These are phyloP conservation scores for Mythimna vitellina DNA, from an alignment of 2,888 invertebrate species.

Conservation along the genomic window DNA sequence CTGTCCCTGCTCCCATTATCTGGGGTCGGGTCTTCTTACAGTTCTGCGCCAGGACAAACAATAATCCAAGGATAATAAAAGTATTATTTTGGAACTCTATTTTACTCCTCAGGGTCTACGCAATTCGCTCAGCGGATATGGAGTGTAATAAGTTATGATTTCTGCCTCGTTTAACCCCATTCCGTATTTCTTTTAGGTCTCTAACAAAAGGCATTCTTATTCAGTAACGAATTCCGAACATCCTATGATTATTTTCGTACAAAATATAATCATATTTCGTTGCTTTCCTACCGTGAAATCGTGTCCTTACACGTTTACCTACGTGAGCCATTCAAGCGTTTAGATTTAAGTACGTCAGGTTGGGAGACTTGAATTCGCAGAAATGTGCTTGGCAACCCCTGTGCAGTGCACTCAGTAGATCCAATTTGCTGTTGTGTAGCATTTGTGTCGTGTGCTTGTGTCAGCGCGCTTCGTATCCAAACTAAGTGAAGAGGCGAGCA, in stretches of 20 bases:
- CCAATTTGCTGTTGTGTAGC: slow-evolving; percentile 63
- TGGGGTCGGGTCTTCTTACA: no score
- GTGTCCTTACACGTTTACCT: slow-evolving; percentile 9
- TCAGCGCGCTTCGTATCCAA: slow-evolving; percentile 47
- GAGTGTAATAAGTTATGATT: slow-evolving; percentile 50
- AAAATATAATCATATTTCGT: slow-evolving; percentile 4
- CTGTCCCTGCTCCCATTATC: no score
- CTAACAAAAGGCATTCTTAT: background rate
- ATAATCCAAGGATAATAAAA: background rate
- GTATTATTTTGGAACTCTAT: background rate
- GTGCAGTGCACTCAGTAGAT: slow-evolving; percentile 58
- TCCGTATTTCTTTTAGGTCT: slow-evolving; percentile 35
- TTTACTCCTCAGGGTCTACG: background rate
- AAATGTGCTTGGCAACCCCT: slow-evolving; percentile 50
- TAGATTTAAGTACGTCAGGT: slow-evolving; percentile 44
- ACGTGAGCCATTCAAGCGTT: slow-evolving; percentile 48
- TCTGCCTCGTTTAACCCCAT: slow-evolving; percentile 33
- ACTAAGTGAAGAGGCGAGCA: slow-evolving; percentile 34
- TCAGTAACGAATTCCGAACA: background rate
- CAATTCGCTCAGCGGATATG: slow-evolving; percentile 29
- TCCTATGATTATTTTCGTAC: slow-evolving; percentile 1
- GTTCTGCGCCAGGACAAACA: no score
- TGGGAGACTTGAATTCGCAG: slow-evolving; percentile 40
- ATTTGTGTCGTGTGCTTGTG: slow-evolving; percentile 59
- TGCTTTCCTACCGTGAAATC: background rate